Evolutionary conservation across 92 coral and sea anemone species (phyloP), one percentile per base, ranked within the genome.

Genomic region (Heliopora coerulea): DNA sequence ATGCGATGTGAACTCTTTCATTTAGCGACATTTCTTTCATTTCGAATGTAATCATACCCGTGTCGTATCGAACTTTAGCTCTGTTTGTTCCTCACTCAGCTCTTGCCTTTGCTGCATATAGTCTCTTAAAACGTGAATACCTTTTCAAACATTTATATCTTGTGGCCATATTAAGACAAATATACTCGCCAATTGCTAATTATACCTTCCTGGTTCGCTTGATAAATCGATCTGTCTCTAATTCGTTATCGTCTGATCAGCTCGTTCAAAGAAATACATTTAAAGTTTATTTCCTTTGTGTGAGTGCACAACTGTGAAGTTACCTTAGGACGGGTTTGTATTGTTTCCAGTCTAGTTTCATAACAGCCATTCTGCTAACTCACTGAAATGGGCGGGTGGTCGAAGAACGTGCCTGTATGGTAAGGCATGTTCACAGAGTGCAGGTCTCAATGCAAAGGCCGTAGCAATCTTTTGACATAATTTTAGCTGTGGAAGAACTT

Each of bases 201-300:
- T 29, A 58, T 24, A 58, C 18, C 32, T 9, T 13, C 19, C 63
- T 21, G 14, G 14, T 26, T 58, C 52, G 6, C 6, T 46, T 15
- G 52, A 46, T 8, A 15, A 58, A 58, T 58, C 17, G 37, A 27
- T 10, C 34, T 58, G 19, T 58, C 37, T 3, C 2, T n/a, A 58
- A 21, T 58, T 12, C 31, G 37, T 58, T 26, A 26, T 26, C 37
- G 33, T 19, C 56, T 17, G 27, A 23, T 50, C 4, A 20, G 46
- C 1, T 20, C 21, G 30, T 14, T 25, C 3, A 40, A 40, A 65
- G 21, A 32, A 27, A 24, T 40, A 25, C 33, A 65, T 65, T 65
- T 65, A 40, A 21, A 31, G 37, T 62, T 62, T 4, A 44, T 44
- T 21, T 65, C 25, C 54, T 34, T 65, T 65, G 72, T 65, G 46